Conservation (phyloP, 2,113 vertebrate species). For the Pachycephala philippinensis region DNA sequence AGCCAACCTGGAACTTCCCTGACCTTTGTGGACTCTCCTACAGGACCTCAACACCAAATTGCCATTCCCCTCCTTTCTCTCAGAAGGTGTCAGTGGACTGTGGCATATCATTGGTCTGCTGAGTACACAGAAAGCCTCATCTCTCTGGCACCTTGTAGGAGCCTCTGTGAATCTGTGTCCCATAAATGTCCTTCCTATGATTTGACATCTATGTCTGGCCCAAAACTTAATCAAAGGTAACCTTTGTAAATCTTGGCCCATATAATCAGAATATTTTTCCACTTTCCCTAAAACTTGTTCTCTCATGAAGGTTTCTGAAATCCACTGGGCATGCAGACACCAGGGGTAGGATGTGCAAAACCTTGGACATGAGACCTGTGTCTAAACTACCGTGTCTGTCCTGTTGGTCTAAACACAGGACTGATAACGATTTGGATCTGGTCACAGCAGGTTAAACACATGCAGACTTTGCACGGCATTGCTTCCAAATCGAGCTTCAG, state of each 20-base stretch:
- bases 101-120: neutral
- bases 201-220: neutral
- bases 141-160: neutral
- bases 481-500: neutral
- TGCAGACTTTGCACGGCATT: neutral
- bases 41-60: neutral
- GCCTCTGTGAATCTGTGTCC: neutral
- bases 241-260: neutral
- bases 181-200: neutral
- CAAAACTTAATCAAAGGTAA: neutral
- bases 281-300: neutral
- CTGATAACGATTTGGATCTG: neutral
- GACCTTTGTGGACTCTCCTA: neutral
- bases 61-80: neutral
- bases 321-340: neutral
- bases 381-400: neutral
- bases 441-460: neutral
- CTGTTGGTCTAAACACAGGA: neutral
- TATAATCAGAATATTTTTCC: neutral
- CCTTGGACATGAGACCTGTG: fast-evolving
- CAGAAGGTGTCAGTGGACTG: neutral
- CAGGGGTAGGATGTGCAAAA: neutral
- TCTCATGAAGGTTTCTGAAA: neutral
- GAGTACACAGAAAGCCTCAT: neutral
- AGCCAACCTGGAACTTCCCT: neutral